Percentiles rank a stretch among this genome's conserved stretches.
Evolutionary conservation across 2,888 invertebrate species (phyloP).

Genomic region (Polia nebulosa): DNA sequence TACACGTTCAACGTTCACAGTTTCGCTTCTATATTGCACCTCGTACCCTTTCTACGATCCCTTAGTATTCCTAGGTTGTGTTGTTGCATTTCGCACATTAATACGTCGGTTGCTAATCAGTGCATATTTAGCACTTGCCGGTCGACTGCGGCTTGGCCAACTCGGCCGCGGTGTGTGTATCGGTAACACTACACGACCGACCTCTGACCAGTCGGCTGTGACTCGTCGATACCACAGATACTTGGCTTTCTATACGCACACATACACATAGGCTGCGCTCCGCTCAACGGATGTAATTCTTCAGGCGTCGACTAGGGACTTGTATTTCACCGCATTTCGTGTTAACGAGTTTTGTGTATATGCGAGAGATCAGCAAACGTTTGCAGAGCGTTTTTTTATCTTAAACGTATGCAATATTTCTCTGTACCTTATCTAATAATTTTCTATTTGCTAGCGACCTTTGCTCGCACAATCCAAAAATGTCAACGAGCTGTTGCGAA

Average conservation of each 20-base stretch:
- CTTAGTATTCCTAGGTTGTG: slow-evolving; percentile 25
- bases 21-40: slow-evolving; percentile 25
- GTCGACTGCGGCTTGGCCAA: slow-evolving; percentile 66
- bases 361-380: background rate
- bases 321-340: slow-evolving; percentile 4
- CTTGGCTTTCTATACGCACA: slow-evolving; percentile 28
- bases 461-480: slow-evolving; percentile 12
- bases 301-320: background rate
- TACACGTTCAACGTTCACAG: slow-evolving; percentile 22
- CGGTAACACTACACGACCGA: slow-evolving; percentile 57
- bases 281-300: slow-evolving; percentile 4
- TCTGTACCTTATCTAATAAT: background rate
- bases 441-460: slow-evolving; percentile 2
- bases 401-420: slow-evolving; percentile 1
- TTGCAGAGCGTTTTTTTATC: background rate
- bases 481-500: slow-evolving; percentile 20
- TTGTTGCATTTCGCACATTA: slow-evolving; percentile 51
- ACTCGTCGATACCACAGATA: slow-evolving; percentile 53
- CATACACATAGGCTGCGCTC: background rate
- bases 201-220: slow-evolving; percentile 60
- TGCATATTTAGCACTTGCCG: slow-evolving; percentile 69
- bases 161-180: slow-evolving; percentile 57
- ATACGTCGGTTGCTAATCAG: slow-evolving; percentile 68
- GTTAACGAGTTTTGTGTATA: background rate
- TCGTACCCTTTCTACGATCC: slow-evolving; percentile 11